Evolutionary conservation across 2,888 invertebrate genomes (phyloP), one percentile per base, ranked within the genome.

Genomic region (Erebia aethiops): DNA sequence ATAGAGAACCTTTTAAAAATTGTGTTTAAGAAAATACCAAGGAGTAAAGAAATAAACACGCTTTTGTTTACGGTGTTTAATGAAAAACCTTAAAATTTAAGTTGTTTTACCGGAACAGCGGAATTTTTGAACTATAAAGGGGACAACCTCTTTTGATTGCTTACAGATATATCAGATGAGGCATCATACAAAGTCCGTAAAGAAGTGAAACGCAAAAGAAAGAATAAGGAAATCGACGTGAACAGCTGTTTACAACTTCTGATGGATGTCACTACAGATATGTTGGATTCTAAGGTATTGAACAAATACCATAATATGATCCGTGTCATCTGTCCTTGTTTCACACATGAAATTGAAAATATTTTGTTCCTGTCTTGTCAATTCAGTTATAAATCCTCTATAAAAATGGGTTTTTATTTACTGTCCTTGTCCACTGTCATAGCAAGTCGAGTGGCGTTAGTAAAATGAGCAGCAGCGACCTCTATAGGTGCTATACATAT

Each of bases 171-270:
- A 73, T 82, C 83, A 1, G 90, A 92, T 13, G 86, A 87, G 4
- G 90, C 86, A 0, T 84, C 91, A 0, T 89, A 83, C 71, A 93
- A 87, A 82, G 89, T 92, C n/a, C 86, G 90, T 1, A 91, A 93
- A 68, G 89, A 90, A 71, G 82, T 91, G 54, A 92, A 94, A 70
- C 87, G 94, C 8, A 84, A 87, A 58, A 84, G 83, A 58, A 90
- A 90, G 72, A 89, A 92, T 74, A 95, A 95, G 74, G 96, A 96
- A 13, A 94, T 99, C 52, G 99, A 99, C 89, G 94, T 98, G 46
- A 97, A 97, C 85, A 99, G 99, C 72, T 99, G 99, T 89, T 90
- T 99, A 67, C 98, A 98, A 84, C 96, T 99, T 83, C 94, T 99
- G 18, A 95, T 98, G 85, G 99, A 99, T 87, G 95, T 99, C 49